These are phyloP conservation scores for Galeopterus variegatus DNA, from an alignment of 2,113 vertebrate species.

Conservation along the genomic window DNA sequence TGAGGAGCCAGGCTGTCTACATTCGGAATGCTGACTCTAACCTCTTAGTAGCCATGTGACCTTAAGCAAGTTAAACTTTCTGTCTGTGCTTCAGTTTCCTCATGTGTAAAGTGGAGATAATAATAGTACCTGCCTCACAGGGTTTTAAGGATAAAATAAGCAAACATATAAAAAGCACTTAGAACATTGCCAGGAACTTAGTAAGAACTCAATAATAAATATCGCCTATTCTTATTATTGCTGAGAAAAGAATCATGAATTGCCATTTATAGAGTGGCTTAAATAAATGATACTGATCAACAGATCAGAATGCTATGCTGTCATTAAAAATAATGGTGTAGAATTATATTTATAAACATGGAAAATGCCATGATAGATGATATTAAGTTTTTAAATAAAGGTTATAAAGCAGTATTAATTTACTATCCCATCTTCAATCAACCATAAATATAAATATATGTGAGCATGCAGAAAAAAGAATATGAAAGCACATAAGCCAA, in stretches of 20 bases:
- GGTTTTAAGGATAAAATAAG: not conserved
- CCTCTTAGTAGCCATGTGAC: not conserved
- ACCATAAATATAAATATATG: not conserved
- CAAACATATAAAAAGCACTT: constrained; percentile 9
- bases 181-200: constrained; percentile 21
- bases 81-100: constrained; percentile 26
- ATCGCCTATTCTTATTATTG: not conserved
- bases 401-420: constrained; percentile 1
- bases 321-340: not conserved
- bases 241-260: not conserved
- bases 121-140: not conserved
- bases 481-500: not conserved
- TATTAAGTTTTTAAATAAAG: constrained; percentile 31
- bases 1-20: constrained; percentile 65
- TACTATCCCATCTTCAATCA: not conserved
- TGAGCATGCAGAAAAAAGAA: not conserved
- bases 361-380: not conserved
- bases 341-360: not conserved
- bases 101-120: not conserved
- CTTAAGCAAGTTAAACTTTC: constrained; percentile 15
- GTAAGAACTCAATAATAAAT: constrained; percentile 42
- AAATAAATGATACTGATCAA: constrained; percentile 46
- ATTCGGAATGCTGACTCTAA: not conserved
- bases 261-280: not conserved
- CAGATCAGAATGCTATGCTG: not conserved